Evolutionary conservation across 2,113 vertebrate species (phyloP).

Genomic region (Chelonoidis abingdonii): DNA sequence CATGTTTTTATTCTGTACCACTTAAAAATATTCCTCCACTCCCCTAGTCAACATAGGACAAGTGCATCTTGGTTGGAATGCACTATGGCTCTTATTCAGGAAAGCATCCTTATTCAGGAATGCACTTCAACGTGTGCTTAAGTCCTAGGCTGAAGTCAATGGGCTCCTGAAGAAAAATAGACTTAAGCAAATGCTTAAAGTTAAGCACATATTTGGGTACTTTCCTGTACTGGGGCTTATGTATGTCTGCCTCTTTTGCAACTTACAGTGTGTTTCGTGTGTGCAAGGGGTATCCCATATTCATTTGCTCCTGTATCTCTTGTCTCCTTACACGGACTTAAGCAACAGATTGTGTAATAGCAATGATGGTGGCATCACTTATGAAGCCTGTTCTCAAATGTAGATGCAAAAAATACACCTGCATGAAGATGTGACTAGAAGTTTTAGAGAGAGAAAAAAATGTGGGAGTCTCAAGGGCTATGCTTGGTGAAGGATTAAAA

Average conservation of each 20-base stretch:
- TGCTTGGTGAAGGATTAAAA: not conserved
- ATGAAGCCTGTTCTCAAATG: conserved; percentile 13
- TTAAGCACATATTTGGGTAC: conserved; percentile 41
- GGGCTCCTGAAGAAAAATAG: conserved; percentile 61
- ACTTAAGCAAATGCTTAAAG: conserved; percentile 67
- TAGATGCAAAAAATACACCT: not conserved
- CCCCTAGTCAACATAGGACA: conserved; percentile 52
- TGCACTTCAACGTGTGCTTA: conserved; percentile 60
- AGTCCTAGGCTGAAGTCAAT: conserved; percentile 29
- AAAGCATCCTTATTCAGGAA: conserved; percentile 71
- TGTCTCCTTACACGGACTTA: not conserved
- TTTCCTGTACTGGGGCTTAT: conserved; percentile 34
- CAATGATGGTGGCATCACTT: not conserved
- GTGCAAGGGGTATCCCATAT: not conserved
- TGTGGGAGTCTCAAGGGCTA: not conserved
- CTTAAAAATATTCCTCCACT: not conserved
- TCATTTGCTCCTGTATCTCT: not conserved
- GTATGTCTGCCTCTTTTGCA: conserved; percentile 15
- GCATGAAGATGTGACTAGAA: not conserved
- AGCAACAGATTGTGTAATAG: not conserved
- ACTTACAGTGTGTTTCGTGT: conserved; percentile 34
- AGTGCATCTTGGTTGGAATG: conserved; percentile 72
- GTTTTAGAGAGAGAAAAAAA: not conserved
- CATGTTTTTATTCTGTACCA: conserved; percentile 39
- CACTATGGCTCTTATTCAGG: conserved; percentile 54